Evolutionary conservation across 1,140 invertebrate species (phyloP).

Genomic region (Gonatopus flavifemur): DNA sequence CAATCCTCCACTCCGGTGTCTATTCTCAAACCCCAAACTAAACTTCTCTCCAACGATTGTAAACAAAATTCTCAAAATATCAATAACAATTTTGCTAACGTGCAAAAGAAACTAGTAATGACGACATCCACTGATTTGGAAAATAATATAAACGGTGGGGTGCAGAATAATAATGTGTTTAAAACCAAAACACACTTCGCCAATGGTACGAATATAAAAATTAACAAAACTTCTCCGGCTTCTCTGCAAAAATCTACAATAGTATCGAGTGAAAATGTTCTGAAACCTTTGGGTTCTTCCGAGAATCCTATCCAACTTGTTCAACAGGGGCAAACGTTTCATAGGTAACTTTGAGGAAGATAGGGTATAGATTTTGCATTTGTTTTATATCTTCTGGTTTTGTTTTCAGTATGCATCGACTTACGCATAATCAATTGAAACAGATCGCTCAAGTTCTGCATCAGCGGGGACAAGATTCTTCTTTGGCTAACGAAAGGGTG

Average conservation of each 20-base stretch:
- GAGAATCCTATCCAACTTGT: slow-evolving; percentile 69
- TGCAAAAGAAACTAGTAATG: slow-evolving; percentile 14
- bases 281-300: slow-evolving; percentile 60
- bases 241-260: slow-evolving; percentile 10
- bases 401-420: slow-evolving; percentile 61
- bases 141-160: no score
- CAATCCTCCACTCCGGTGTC: slow-evolving; percentile 38
- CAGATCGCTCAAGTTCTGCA: slow-evolving; percentile 66
- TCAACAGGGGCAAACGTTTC: slow-evolving; percentile 62
- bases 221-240: slow-evolving; percentile 18
- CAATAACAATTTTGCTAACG: slow-evolving; percentile 9
- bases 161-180: slow-evolving; percentile 20
- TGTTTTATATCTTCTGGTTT: slow-evolving; percentile 14
- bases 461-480: slow-evolving; percentile 53
- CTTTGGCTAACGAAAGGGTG: slow-evolving; percentile 59
- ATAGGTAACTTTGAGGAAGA: slow-evolving; percentile 37
- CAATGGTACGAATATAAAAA: slow-evolving; percentile 26
- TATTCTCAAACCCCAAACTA: slow-evolving; percentile 44
- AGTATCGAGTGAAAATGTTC: slow-evolving; percentile 20
- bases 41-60: slow-evolving; percentile 21
- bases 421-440: slow-evolving; percentile 63
- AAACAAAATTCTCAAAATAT: slow-evolving; percentile 21
- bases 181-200: slow-evolving; percentile 27
- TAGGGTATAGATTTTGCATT: not conserved
- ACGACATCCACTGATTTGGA: no score